These are phyloP conservation scores for Pinna nobilis DNA, from an alignment of 1,140 invertebrate genomes.

Conservation along the genomic window DNA sequence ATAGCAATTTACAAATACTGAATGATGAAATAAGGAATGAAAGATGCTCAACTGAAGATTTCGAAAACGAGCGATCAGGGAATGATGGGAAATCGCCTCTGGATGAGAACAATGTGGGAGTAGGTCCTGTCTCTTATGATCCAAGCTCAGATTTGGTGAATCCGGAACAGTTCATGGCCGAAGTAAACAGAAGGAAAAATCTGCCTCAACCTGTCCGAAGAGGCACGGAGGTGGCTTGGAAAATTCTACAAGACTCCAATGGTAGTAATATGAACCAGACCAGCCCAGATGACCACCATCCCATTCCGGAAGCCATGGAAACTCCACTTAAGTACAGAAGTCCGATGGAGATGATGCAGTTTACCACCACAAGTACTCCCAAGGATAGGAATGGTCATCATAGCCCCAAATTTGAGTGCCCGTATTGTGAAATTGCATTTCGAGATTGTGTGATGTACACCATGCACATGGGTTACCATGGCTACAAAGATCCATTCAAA, in stretches of 20 bases:
- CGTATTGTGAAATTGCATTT: constrained; percentile 92
- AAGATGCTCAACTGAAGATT: not conserved
- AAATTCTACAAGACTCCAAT: constrained; percentile 46
- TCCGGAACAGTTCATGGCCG: constrained; percentile 33
- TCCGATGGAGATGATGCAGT: not conserved
- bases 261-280: not conserved
- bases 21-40: constrained; percentile 11
- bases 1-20: constrained; percentile 8
- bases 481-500: constrained; percentile 90
- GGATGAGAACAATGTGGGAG: not conserved
- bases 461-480: constrained; percentile 97
- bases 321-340: not conserved
- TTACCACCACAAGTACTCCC: constrained; percentile 21
- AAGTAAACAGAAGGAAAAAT: constrained; percentile 36
- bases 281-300: not conserved
- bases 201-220: constrained; percentile 49
- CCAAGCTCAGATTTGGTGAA: constrained; percentile 6
- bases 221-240: constrained; percentile 65
- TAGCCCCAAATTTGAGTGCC: constrained; percentile 80
- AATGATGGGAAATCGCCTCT: not conserved
- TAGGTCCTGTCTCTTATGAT: too few relatives aligned
- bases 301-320: not conserved
- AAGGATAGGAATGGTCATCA: constrained; percentile 13
- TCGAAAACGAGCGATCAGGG: not conserved
- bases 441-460: constrained; percentile 93